These are phyloP conservation scores for Acleris sparsana DNA, from an alignment of 2,888 invertebrate genomes.

Conservation along the genomic window DNA sequence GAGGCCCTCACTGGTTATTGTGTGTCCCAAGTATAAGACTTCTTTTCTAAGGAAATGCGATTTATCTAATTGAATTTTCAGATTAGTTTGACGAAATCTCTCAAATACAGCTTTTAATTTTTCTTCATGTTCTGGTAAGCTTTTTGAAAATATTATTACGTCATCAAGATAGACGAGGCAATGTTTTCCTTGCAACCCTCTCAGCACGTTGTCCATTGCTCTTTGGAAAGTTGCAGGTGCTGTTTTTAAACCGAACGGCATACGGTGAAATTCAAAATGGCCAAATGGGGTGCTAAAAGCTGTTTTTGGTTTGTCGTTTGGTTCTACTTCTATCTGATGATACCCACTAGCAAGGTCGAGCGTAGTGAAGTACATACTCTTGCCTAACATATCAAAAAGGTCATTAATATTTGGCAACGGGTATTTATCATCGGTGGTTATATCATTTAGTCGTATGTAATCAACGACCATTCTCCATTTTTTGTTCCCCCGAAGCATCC, in stretches of 20 bases:
- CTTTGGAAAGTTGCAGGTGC: slow-evolving; percentile 62
- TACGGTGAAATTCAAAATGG: slow-evolving; percentile 45
- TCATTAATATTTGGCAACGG: slow-evolving; percentile 45
- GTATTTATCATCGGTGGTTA: slow-evolving; percentile 46
- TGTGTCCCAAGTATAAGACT: slow-evolving; percentile 41
- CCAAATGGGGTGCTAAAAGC: slow-evolving; percentile 43
- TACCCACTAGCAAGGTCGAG: slow-evolving; percentile 47
- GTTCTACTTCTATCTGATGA: slow-evolving; percentile 43
- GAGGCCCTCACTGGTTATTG: slow-evolving; percentile 34
- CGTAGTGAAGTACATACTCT: slow-evolving; percentile 29
- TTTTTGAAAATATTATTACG: slow-evolving; percentile 48
- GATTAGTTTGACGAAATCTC: slow-evolving; percentile 38
- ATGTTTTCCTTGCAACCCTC: slow-evolving; percentile 50
- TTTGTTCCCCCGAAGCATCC: slow-evolving; percentile 48
- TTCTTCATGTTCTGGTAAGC: slow-evolving; percentile 40
- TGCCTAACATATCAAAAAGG: slow-evolving; percentile 7
- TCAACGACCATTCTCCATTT: slow-evolving; percentile 49
- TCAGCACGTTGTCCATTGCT: slow-evolving; percentile 55
- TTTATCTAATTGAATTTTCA: slow-evolving; percentile 43
- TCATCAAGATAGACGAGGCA: slow-evolving; percentile 56
- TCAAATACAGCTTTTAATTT: slow-evolving; percentile 42
- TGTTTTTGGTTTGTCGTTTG: slow-evolving; percentile 41
- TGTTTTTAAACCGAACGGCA: slow-evolving; percentile 46
- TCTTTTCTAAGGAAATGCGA: slow-evolving; percentile 42
- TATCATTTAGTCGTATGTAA: slow-evolving; percentile 42